Conservation (phyloP, 2,888 invertebrate species). For the Perizoma flavofasciatum region DNA sequence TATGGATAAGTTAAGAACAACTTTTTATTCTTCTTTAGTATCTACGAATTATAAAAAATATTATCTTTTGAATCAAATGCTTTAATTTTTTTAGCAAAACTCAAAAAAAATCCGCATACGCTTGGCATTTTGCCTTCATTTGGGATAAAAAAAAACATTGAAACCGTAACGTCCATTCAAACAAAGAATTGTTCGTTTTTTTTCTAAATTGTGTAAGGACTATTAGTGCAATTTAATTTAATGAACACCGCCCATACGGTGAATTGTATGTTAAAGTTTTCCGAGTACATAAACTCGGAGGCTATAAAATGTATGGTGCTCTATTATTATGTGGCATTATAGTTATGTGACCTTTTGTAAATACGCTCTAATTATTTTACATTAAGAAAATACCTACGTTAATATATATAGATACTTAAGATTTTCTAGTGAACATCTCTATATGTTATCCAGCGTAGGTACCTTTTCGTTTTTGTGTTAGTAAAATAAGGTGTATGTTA, state of each 20-base stretch:
- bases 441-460: too few relatives aligned
- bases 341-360: slow-evolving; percentile 15
- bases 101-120: too few relatives aligned
- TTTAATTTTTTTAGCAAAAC: too few relatives aligned
- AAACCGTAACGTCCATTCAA: too few relatives aligned
- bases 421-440: slow-evolving; percentile 3
- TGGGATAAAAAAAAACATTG: too few relatives aligned
- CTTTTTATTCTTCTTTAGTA: not conserved
- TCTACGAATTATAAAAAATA: too few relatives aligned
- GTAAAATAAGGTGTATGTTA: slow-evolving; percentile 14
- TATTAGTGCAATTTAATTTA: slow-evolving; percentile 30
- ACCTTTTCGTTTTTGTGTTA: slow-evolving; percentile 4
- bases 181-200: not conserved
- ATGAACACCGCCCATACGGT: slow-evolving; percentile 10
- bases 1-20: slow-evolving; percentile 1
- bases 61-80: too few relatives aligned
- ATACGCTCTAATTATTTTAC: slow-evolving; percentile 7
- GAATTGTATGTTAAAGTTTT: slow-evolving; percentile 2
- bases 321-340: slow-evolving; percentile 22
- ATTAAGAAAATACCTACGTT: slow-evolving; percentile 1
- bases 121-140: too few relatives aligned
- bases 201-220: slow-evolving; percentile 16
- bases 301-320: slow-evolving; percentile 24
- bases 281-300: not conserved
- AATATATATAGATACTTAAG: slow-evolving; percentile 10